phyloP scores from a whole-genome alignment of 1,140 invertebrate genomes.

The Zaprionus kolodkinae region DNA sequence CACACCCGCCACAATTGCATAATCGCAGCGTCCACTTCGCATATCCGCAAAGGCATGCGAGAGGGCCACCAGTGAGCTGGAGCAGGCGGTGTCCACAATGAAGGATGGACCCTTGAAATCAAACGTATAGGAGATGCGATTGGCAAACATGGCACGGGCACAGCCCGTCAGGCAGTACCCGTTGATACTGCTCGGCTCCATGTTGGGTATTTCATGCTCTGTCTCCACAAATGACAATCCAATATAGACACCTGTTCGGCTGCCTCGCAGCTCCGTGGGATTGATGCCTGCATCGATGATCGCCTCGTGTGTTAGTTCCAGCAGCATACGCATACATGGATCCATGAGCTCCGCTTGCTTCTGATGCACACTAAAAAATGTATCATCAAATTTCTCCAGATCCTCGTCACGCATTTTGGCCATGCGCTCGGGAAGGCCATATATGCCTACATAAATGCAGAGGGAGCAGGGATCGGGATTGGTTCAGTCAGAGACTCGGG shows the following conservation, averaged over 20 bases:
- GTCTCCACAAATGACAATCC: constrained; percentile 94
- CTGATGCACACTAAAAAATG: constrained; percentile 96
- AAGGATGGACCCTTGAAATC: constrained; percentile 96
- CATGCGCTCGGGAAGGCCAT: constrained; percentile 92
- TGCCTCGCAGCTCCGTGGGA: constrained; percentile 90
- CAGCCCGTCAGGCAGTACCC: constrained; percentile 98
- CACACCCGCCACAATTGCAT: constrained; percentile 95
- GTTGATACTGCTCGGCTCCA: constrained; percentile 90
- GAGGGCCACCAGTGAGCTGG: constrained; percentile 94
- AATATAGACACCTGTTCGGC: constrained; percentile 95
- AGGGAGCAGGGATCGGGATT: background rate
- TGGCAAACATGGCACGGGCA: constrained; percentile 97
- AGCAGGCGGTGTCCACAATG: constrained; percentile 97
- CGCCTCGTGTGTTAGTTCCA: constrained; percentile 97
- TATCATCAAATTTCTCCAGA: constrained; percentile 93
- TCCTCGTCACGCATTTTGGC: constrained; percentile 97
- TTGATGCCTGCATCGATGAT: constrained; percentile 97
- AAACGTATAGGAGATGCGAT: constrained; percentile 97
- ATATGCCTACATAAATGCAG: constrained; percentile 84
- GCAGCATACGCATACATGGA: constrained; percentile 95
- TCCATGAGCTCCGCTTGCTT: constrained; percentile 98
- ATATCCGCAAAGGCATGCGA: constrained; percentile 94
- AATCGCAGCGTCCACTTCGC: constrained; percentile 93
- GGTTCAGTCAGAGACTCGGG: too few species aligned
- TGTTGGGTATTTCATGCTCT: constrained; percentile 90